Conservation (phyloP, 2,888 invertebrate species). For the Sturmia bella region DNA sequence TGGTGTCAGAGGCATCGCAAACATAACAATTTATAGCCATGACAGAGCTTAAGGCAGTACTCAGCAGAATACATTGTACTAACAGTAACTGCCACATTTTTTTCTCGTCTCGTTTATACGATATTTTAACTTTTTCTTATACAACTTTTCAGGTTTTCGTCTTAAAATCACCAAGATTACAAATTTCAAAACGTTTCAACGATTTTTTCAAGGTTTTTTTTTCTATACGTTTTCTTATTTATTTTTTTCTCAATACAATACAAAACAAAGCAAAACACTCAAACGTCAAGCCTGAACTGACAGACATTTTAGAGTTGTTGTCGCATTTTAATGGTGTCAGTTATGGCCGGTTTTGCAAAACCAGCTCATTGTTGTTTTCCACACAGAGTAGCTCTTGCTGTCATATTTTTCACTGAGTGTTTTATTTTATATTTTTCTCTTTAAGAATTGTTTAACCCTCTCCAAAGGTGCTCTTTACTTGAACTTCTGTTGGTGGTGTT, state of each 20-base stretch:
- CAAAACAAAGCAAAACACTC: conserved; percentile 73
- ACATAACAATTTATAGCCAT: conserved; percentile 91
- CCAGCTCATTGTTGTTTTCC: conserved; percentile 8
- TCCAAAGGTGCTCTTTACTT: conserved; percentile 12
- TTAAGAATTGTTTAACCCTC: conserved; percentile 6
- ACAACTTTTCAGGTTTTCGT: conserved; percentile 24
- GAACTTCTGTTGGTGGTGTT: conserved; percentile 4
- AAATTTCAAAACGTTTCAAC: conserved; percentile 28
- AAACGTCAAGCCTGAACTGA: conserved; percentile 79
- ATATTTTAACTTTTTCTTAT: conserved; percentile 31
- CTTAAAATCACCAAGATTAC: conserved; percentile 13
- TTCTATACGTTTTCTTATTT: conserved; percentile 6
- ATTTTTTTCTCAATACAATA: conserved; percentile 55
- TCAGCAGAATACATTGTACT: conserved; percentile 62
- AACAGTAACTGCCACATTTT: conserved; percentile 65
- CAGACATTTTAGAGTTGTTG: conserved; percentile 74
- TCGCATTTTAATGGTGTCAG: conserved; percentile 70
- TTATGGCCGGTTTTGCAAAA: conserved; percentile 64
- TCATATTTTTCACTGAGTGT: conserved; percentile 41
- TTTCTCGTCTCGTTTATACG: not conserved
- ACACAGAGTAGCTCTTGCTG: conserved; percentile 8
- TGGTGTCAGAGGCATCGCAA: conserved; percentile 91
- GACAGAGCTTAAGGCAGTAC: conserved; percentile 77
- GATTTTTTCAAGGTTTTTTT: conserved; percentile 37
- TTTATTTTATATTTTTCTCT: conserved; percentile 38